phyloP scores from a whole-genome alignment of 1,140 invertebrate species.

The Drosophila lowei region DNA sequence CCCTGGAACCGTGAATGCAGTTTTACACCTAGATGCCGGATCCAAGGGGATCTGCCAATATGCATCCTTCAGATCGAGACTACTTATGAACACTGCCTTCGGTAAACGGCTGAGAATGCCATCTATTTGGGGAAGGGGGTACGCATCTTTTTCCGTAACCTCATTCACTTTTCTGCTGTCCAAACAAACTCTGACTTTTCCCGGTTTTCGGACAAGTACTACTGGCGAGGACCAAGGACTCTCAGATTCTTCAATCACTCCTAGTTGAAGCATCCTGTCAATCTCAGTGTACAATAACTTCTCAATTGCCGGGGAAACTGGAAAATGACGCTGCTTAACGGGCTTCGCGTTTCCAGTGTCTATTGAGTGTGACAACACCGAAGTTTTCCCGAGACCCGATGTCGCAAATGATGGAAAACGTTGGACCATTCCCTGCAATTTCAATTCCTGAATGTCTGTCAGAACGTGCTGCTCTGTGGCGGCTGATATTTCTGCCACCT shows the following conservation, averaged over 20 bases:
- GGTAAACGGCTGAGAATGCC: background rate
- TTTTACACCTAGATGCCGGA: too few species aligned
- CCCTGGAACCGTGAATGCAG: too few species aligned
- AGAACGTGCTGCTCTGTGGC: too few species aligned
- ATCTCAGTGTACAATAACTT: slow-evolving; percentile 1
- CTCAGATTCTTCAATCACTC: slow-evolving; percentile 11
- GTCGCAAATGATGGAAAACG: too few species aligned
- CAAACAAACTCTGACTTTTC: slow-evolving; percentile 58
- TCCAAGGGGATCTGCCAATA: too few species aligned
- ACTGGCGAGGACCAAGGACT: slow-evolving; percentile 26
- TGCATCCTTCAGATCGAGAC: too few species aligned
- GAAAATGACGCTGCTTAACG: slow-evolving; percentile 1
- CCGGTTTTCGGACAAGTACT: slow-evolving; percentile 60
- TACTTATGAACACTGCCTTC: background rate
- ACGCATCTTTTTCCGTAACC: slow-evolving; percentile 21
- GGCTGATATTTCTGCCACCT: too few species aligned
- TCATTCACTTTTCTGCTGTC: slow-evolving; percentile 66
- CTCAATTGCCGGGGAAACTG: slow-evolving; percentile 2
- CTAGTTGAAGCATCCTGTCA: slow-evolving; percentile 3
- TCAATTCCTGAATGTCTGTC: too few species aligned
- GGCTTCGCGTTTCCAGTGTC: slow-evolving; percentile 6
- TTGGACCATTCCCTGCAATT: too few species aligned
- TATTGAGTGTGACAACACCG: background rate
- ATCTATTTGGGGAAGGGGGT: slow-evolving; percentile 3
- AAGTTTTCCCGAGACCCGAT: too few species aligned